Evolutionary conservation across 2,888 invertebrate species (phyloP), one percentile per base, ranked within the genome.

Genomic region (Latheticus oryzae): DNA sequence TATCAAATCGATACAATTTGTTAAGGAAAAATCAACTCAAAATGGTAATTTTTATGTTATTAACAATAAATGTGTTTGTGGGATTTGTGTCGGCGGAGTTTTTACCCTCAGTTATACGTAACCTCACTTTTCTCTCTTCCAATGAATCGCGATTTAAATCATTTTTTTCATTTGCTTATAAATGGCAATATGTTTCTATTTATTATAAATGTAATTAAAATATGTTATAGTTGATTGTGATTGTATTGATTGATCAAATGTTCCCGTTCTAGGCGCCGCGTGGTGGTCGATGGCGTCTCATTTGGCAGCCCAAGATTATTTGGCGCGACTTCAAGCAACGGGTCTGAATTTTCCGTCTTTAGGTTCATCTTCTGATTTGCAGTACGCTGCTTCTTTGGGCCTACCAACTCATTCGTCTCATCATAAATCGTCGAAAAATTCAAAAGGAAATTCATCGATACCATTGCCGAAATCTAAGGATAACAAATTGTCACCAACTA

Each of bases 261-360:
- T n/a, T n/a, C n/a, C n/a, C n/a, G n/a, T 67, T 78, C 17, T 77
- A 90, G 91, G 90, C 78, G 89, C 89, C 68, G 89, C 90, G 54
- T 93, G 93, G 93, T 93, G 93, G 92, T 91, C 91, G 12, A 92
- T 93, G 90, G 92, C 93, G 28, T 89, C 89, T 16, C 93, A 93
- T 76, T 81, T 93, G 68, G 93, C 93, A 21, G 92, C 93, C 0
- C 93, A 93, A 77, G 93, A 93, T 78, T 93, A 93, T 79, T 84
- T 93, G 65, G 90, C 90, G 35, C 84, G 92, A 58, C 80, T 93
- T 63, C 93, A 93, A 77, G 91, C 91, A 1, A 88, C 91, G 4
- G 91, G 91, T 12, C 76, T 91, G 53, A 85, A 84, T 71, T 89
- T 91, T 78, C 84, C 90, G 0, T 87, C 82, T 35, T 78, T 83